These are phyloP conservation scores for Cerastis rubricosa DNA, from an alignment of 2,888 invertebrate genomes.

Conservation along the genomic window DNA sequence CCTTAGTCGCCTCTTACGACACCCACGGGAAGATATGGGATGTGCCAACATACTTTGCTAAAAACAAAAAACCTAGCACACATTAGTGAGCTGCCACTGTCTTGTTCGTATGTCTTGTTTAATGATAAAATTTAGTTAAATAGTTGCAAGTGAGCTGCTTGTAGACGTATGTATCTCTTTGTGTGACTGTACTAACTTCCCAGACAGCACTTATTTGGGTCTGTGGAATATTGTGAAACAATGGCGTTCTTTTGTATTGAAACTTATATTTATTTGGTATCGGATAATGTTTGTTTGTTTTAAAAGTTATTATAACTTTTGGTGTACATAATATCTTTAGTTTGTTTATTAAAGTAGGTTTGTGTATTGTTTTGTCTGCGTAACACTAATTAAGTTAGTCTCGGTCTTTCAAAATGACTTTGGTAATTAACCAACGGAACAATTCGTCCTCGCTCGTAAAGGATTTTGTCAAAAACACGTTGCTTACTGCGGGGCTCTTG, in stretches of 20 bases:
- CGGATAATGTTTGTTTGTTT: conserved; percentile 33
- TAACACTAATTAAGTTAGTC: neutral
- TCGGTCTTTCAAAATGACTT: neutral
- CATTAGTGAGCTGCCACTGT: neutral
- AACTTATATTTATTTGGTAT: conserved; percentile 30
- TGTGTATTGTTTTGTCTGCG: neutral
- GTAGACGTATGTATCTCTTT: neutral
- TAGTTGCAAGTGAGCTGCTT: neutral
- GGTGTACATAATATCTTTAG: neutral
- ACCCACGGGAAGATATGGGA: too few species aligned
- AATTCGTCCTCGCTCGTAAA: neutral
- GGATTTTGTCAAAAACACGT: neutral
- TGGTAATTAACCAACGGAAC: neutral
- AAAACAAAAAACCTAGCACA: too few species aligned
- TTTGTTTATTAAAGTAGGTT: conserved; percentile 2
- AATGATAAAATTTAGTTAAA: neutral
- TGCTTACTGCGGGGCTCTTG: neutral
- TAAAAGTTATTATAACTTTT: conserved; percentile 37
- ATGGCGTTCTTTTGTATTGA: conserved; percentile 12
- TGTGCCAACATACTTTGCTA: too few species aligned
- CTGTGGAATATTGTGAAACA: conserved; percentile 20
- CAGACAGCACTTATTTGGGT: conserved; percentile 39
- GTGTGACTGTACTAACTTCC: conserved; percentile 35
- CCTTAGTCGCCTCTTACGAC: too few species aligned
- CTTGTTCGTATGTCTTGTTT: neutral